Evolutionary conservation across 1,140 invertebrate species (phyloP), one percentile per base, ranked within the genome.

Genomic region (Microplitis mediator): DNA sequence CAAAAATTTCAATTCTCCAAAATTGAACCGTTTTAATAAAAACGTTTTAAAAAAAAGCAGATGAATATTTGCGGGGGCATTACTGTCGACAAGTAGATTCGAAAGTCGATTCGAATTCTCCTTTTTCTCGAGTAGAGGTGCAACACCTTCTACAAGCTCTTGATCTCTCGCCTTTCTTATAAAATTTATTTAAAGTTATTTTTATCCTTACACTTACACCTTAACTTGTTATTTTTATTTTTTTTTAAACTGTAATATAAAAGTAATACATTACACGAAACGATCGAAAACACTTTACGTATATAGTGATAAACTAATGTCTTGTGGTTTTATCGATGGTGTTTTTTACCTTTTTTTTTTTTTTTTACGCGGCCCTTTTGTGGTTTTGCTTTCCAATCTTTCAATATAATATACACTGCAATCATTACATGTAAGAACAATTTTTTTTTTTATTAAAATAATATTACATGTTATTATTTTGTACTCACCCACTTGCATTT

Each of bases 251-350:
- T 9, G 62, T 39, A 51, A n/a, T 61, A 32, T 61, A 32, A 34
- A 39, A 69, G 68, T 69, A 61, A 69, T 69, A 69, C 54, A 69
- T 69, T 69, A 50, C 52, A 31, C 14, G 32, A 68, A 56, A 14
- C 52, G 68, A 60, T 69, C 68, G 68, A 62, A 69, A 69, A 60
- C 54, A 36, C 11, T 45, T 62, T 60, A 11, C 32, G 31, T 23
- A 13, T n/a, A 69, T 39, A 62, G 56, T 45, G 56, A 69, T 69
- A 69, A 69, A 69, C 60, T 31, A 69, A 69, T 56, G 35, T 61
- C 68, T 45, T 69, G 68, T 16, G 58, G 68, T 69, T 69, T 60
- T 62, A 56, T 69, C 58, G 68, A 45, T 61, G 56, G 11, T n/a
- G 39, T 31, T 69, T 69, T 69, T 69, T 69, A 14, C 16, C 34